Evolutionary conservation across 2,797 vertebrate genomes (phyloP).

Genomic region (Microtus agrestis): DNA sequence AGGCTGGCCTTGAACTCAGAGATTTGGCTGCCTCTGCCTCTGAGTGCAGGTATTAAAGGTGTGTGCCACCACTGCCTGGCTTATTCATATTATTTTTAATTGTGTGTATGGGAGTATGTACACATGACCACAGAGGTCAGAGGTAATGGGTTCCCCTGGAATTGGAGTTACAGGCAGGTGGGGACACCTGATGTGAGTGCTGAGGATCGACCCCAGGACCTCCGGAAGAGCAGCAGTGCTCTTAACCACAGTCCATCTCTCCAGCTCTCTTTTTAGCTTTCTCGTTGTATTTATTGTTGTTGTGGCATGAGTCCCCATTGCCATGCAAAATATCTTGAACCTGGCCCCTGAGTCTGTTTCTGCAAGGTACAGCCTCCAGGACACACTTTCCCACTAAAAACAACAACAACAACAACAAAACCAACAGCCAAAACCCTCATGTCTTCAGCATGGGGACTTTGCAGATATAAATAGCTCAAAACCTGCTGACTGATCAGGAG

Average conservation of each 20-base stretch:
- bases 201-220: neutral
- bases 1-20: no score
- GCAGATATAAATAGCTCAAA: neutral
- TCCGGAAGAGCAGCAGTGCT: neutral
- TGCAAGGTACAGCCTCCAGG: neutral
- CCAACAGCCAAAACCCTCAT: neutral
- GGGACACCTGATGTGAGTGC: no score
- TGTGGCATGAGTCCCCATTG: neutral
- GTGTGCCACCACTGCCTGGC: neutral
- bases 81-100: neutral
- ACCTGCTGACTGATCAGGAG: neutral
- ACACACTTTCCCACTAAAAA: neutral
- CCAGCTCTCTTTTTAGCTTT: neutral
- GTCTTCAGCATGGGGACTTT: neutral
- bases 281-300: neutral
- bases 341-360: no score
- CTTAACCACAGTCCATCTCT: neutral
- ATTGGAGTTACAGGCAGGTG: neutral
- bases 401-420: neutral
- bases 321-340: neutral
- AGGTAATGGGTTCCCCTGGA: neutral
- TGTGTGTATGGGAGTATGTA: neutral
- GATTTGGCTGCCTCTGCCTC: no score
- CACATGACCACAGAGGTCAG: neutral
- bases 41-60: no score